Base-by-base conservation (phyloP, 2,888 invertebrate species). In the Ophraella communa region DNA sequence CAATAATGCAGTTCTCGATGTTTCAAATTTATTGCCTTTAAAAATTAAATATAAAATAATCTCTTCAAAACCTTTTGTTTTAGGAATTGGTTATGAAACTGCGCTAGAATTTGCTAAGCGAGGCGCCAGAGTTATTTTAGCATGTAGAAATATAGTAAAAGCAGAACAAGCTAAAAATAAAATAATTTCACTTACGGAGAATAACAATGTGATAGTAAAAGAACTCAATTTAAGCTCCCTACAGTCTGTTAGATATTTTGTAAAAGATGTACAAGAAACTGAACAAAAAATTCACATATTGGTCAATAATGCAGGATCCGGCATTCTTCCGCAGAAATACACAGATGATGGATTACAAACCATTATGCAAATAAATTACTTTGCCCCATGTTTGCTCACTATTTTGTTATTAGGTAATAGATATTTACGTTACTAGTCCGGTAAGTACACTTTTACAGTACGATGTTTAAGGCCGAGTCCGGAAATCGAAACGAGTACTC, bases 341-440 rank as follows among this genome's bases (percentile, higher is more conserved):
- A 88, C 89, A 0, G 83, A 84, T 64, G 89, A 91, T 71, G 90
- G 89, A 0, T 82, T 90, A 27, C 85, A 89, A 23, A 77, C 83
- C n/a, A 85, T 85, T 51, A 86, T 90, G 84, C 89, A 89, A 69
- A 85, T 88, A 17, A 92, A 92, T 71, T 87, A 91, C 74, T 87
- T 89, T 73, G 91, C 90, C 4, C 89, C 88, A 7, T 92, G 91
- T 76, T 80, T 92, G 20, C 80, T 92, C 55, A 91, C 91, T 0
- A 82, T 88, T 62, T 83, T 92, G 0, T 78, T 92, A 0, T 74
- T 86, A 1, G 86, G 88, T 70, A 65, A 65, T 65, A 30, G 20
- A 14, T 5, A 55, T n/a, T n/a, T n/a, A n/a, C n/a, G n/a, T n/a
- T n/a, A n/a, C n/a, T n/a, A n/a, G n/a, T n/a, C n/a, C n/a, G n/a